These are phyloP conservation scores for Meandrina meandrites DNA, from an alignment of 92 coral and sea anemone species.

Conservation along the genomic window DNA sequence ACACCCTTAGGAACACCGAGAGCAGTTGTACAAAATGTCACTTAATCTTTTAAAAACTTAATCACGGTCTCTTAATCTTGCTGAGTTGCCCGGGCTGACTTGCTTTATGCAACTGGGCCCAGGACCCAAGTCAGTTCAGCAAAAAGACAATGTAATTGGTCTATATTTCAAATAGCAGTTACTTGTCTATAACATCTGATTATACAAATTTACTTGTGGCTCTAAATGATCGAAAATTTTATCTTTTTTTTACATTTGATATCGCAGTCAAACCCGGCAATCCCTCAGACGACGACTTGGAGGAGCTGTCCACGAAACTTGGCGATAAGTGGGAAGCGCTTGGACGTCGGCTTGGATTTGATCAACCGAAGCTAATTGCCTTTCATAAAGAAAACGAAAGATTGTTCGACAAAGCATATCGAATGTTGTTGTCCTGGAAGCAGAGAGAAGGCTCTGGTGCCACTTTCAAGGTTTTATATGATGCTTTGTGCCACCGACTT, in stretches of 20 bases:
- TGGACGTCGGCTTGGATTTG: constrained; percentile 18
- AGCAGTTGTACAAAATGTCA: too few relatives aligned
- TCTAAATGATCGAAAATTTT: neutral
- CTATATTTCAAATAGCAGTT: too few relatives aligned
- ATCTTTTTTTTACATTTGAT: neutral
- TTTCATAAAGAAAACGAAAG: neutral
- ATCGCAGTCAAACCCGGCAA: neutral
- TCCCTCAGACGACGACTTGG: constrained; percentile 9
- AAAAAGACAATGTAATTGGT: too few relatives aligned
- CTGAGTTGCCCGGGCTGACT: too few relatives aligned
- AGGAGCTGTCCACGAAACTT: neutral
- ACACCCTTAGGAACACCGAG: too few relatives aligned
- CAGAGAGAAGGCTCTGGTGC: neutral
- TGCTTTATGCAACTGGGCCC: too few relatives aligned
- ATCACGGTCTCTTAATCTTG: too few relatives aligned
- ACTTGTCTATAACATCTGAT: too few relatives aligned
- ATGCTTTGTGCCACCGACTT: constrained; percentile 4
- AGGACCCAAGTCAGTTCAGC: too few relatives aligned
- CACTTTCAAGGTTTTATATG: neutral
- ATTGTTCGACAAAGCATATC: neutral
- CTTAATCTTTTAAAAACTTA: too few relatives aligned
- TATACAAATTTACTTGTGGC: too few relatives aligned
- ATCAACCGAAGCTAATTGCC: neutral
- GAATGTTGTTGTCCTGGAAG: constrained; percentile 9
- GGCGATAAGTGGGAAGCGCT: neutral